Conservation (phyloP, 2,113 vertebrate genomes). For the Ameiurus melas region DNA sequence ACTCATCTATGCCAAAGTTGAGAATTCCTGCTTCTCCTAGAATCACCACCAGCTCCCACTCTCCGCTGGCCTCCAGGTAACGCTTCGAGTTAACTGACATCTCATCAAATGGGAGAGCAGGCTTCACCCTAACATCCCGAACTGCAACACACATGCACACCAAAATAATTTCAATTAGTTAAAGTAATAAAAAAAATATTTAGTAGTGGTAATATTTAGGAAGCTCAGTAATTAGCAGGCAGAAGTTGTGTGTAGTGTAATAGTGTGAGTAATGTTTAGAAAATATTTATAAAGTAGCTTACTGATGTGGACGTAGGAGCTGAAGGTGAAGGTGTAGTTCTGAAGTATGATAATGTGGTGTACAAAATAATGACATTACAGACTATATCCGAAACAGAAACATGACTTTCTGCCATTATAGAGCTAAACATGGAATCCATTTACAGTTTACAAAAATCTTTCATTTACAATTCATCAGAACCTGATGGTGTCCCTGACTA, state of each 20-base stretch:
- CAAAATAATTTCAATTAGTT: neutral
- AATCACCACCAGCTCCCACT: conserved; percentile 75
- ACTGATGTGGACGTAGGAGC: too few species aligned
- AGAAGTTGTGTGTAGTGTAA: neutral
- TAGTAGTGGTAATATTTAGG: neutral
- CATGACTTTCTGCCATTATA: neutral
- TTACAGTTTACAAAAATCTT: neutral
- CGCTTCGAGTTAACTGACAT: conserved; percentile 76
- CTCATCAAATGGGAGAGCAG: conserved; percentile 74
- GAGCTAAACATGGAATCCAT: neutral
- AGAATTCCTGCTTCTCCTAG: conserved; percentile 68
- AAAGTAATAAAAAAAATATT: neutral
- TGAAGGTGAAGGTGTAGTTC: neutral
- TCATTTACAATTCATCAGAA: neutral
- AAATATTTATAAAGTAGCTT: too few species aligned
- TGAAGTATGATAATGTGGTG: neutral
- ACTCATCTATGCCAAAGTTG: conserved; percentile 76
- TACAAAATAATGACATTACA: neutral
- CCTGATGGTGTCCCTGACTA: neutral
- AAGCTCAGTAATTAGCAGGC: neutral
- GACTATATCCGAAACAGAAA: neutral
- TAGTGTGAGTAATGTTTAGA: neutral
- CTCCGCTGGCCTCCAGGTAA: conserved; percentile 78
- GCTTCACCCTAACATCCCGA: conserved; percentile 71
- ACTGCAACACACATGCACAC: conserved; percentile 55